Evolutionary conservation across 2,797 vertebrate genomes (phyloP).

Genomic region (Odontamblyopus rebecca): DNA sequence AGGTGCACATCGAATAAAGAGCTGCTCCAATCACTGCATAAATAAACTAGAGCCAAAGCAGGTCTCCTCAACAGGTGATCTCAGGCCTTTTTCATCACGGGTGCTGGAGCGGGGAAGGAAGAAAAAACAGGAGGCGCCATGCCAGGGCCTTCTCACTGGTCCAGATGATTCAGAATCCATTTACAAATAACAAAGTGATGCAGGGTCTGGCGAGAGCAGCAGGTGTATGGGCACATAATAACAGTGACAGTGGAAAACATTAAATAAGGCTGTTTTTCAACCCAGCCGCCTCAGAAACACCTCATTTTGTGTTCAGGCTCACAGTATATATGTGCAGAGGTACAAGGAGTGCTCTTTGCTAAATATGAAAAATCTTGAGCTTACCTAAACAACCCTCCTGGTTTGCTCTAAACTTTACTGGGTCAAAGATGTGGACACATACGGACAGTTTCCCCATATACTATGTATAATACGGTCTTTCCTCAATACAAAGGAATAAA

Average conservation of each 20-base stretch:
- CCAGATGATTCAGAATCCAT: conserved; percentile 13
- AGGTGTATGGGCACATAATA: conserved; percentile 13
- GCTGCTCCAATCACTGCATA: not conserved
- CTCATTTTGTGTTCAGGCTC: conserved; percentile 1
- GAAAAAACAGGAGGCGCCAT: not conserved
- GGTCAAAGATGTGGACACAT: not conserved
- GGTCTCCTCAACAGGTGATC: not conserved
- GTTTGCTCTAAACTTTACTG: not conserved
- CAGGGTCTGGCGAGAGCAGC: conserved; percentile 17
- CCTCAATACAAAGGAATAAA: no score
- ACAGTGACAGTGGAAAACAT: conserved; percentile 16
- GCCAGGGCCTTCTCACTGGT: not conserved
- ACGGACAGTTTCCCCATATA: not conserved
- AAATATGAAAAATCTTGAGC: not conserved
- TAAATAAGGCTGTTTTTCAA: conserved; percentile 16
- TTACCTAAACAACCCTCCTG: not conserved
- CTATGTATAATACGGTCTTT: no score
- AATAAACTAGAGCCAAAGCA: not conserved
- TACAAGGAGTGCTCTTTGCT: not conserved
- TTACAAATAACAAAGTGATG: conserved; percentile 22
- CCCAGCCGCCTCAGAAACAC: conserved; percentile 1
- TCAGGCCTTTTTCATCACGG: not conserved
- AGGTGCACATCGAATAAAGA: not conserved
- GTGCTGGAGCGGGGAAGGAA: not conserved
- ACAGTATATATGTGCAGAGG: not conserved